A percentile compares a stretch with the other conserved stretches of the same genome.
phyloP scores from a whole-genome alignment of 2,888 invertebrate species.

The Oxycera nigricornis region DNA sequence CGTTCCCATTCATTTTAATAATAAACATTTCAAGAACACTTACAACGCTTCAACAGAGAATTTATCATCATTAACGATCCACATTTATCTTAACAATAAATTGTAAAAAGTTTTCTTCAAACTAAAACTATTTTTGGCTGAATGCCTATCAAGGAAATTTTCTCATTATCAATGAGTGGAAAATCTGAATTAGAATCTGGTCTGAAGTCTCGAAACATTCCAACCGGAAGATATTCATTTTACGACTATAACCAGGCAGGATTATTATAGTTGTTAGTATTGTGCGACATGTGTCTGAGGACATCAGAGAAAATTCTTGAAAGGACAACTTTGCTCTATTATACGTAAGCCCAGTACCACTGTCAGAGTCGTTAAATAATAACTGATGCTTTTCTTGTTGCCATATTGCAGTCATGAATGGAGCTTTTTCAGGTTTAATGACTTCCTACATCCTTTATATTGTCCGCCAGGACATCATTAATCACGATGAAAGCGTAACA shows the following conservation, averaged over 20 bases:
- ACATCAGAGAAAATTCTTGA: constrained; percentile 7
- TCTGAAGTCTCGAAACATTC: constrained; percentile 2
- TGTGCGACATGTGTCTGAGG: constrained; percentile 19
- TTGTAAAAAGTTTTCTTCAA: constrained; percentile 6
- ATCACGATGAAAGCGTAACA: constrained; percentile 30
- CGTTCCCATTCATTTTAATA: neutral
- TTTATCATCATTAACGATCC: constrained; percentile 8
- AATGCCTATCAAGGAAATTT: constrained; percentile 18
- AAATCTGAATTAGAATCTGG: constrained; percentile 9
- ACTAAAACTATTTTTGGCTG: constrained; percentile 33
- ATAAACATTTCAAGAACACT: neutral
- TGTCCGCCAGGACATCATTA: constrained; percentile 26
- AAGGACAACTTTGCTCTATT: constrained; percentile 10
- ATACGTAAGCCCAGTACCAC: neutral
- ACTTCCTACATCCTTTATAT: constrained; percentile 30
- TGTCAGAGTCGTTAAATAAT: constrained; percentile 7
- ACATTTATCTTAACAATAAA: constrained; percentile 4
- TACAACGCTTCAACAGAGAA: neutral
- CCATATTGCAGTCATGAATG: constrained; percentile 24
- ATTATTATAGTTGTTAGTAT: constrained; percentile 8
- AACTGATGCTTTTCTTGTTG: constrained; percentile 24
- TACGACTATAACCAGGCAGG: neutral
- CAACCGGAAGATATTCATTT: constrained; percentile 9
- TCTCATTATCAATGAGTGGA: constrained; percentile 19
- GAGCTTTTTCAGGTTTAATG: constrained; percentile 29